Evolutionary conservation across 2,888 invertebrate species (phyloP).

Genomic region (Dysmachus trigonus): DNA sequence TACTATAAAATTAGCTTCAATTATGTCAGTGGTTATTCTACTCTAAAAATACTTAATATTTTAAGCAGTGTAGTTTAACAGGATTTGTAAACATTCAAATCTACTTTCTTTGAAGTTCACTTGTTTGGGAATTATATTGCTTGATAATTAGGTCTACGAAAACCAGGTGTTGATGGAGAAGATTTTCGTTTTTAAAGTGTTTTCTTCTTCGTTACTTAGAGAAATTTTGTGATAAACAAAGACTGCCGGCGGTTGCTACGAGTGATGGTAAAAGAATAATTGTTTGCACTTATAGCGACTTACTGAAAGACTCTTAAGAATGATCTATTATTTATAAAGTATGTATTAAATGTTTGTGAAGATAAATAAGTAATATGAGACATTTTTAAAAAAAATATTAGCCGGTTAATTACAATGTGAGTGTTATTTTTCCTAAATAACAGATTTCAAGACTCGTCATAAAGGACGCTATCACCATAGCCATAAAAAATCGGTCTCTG

Average conservation of each 20-base stretch:
- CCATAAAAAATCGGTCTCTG: too few species aligned
- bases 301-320: background rate
- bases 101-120: background rate
- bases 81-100: background rate
- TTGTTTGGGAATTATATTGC: background rate
- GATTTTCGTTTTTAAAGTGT: background rate
- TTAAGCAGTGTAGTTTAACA: background rate
- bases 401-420: too few species aligned
- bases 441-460: too few species aligned
- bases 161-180: background rate
- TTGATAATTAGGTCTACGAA: background rate
- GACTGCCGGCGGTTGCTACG: background rate
- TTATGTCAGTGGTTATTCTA: background rate
- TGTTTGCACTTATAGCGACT: background rate
- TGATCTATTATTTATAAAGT: too few species aligned
- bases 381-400: too few species aligned
- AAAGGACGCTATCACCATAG: too few species aligned
- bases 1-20: background rate
- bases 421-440: too few species aligned
- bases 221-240: background rate
- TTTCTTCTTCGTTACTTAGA: background rate
- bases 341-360: too few species aligned
- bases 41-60: background rate
- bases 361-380: too few species aligned
- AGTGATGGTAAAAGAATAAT: background rate